Evolutionary conservation across 2,888 invertebrate genomes (phyloP).

Genomic region (Melanargia galathea): DNA sequence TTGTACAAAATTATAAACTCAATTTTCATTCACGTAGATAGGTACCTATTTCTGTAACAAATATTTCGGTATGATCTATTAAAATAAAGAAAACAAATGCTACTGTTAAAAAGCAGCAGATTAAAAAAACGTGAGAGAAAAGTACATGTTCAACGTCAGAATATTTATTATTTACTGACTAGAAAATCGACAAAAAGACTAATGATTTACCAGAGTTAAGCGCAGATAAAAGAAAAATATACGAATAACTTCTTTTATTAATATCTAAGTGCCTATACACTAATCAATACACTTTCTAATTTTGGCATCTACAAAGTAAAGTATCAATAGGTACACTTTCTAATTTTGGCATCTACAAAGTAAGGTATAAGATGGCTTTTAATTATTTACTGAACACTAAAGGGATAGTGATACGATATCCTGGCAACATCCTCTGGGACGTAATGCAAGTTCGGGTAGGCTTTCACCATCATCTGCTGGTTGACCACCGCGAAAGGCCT

Average conservation of each 20-base stretch:
- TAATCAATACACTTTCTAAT: not conserved
- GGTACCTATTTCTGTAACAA: too few relatives aligned
- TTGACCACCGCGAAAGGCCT: slow-evolving; percentile 73
- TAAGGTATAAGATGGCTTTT: not conserved
- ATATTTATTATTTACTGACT: not conserved
- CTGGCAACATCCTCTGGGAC: slow-evolving; percentile 71
- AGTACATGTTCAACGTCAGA: not conserved
- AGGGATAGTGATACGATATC: slow-evolving; percentile 75
- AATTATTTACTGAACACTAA: slow-evolving; percentile 70
- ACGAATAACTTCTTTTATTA: slow-evolving; percentile 5
- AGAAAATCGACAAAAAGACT: not conserved
- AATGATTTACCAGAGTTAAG: not conserved
- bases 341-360: slow-evolving; percentile 20
- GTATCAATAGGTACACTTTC: too few relatives aligned
- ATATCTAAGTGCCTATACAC: not conserved
- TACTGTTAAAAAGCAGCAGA: not conserved
- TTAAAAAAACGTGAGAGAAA: not conserved
- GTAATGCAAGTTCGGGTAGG: slow-evolving; percentile 75
- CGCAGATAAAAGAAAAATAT: slow-evolving; percentile 1
- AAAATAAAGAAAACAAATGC: too few relatives aligned
- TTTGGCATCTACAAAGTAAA: slow-evolving; percentile 21
- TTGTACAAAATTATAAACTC: too few relatives aligned
- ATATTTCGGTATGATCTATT: too few relatives aligned
- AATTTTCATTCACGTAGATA: too few relatives aligned
- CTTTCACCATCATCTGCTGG: slow-evolving; percentile 79